Conservation (phyloP, 2,888 invertebrate species). For the Patella depressa region DNA sequence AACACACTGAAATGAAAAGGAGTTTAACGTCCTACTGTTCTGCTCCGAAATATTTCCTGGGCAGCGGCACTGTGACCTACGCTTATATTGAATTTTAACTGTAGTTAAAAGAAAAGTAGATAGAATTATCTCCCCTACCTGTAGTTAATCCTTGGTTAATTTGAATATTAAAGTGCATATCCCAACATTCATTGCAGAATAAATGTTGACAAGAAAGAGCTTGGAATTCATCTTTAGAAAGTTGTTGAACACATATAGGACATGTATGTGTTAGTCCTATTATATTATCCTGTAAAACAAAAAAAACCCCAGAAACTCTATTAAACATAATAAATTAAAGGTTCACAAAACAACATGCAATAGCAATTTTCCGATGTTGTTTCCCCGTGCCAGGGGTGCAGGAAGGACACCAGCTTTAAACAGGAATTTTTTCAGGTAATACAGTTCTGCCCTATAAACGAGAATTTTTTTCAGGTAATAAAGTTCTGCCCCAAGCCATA, state of each 20-base stretch:
- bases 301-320: background rate
- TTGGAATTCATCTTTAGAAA: slow-evolving; percentile 75
- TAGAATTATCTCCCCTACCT: slow-evolving; percentile 66
- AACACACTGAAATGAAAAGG: background rate
- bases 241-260: slow-evolving; percentile 60
- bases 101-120: too few relatives aligned
- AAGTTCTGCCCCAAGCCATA: too few relatives aligned
- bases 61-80: too few relatives aligned
- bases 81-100: too few relatives aligned
- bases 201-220: slow-evolving; percentile 90
- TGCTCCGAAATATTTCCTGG: too few relatives aligned
- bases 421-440: too few relatives aligned
- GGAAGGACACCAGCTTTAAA: too few relatives aligned
- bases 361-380: too few relatives aligned
- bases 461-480: too few relatives aligned
- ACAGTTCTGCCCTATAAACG: too few relatives aligned
- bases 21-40: slow-evolving; percentile 3
- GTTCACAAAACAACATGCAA: too few relatives aligned
- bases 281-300: slow-evolving; percentile 43
- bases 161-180: slow-evolving; percentile 95
- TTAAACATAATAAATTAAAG: background rate
- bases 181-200: slow-evolving; percentile 98
- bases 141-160: slow-evolving; percentile 87
- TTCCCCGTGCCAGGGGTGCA: too few relatives aligned
- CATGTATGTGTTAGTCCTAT: slow-evolving; percentile 48